phyloP scores from a whole-genome alignment of 2,888 invertebrate genomes.

The Temnothorax unifasciatus region DNA sequence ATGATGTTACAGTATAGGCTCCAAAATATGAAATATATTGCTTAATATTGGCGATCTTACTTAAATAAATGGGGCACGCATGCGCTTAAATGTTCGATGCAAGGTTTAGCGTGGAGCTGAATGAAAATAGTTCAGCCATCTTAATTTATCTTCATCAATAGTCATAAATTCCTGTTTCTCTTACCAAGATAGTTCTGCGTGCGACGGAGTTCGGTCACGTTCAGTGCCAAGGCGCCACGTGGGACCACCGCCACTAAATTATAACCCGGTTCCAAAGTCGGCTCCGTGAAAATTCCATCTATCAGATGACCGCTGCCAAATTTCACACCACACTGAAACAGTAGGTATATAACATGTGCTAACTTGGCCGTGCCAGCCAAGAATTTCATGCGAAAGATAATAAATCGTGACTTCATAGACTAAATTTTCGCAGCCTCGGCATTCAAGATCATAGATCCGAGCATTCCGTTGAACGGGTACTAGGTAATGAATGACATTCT shows the following conservation, averaged over 20 bases:
- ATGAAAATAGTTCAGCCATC: constrained; percentile 1
- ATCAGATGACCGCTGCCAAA: constrained; percentile 89
- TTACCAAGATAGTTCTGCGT: constrained; percentile 95
- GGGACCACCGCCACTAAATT: constrained; percentile 94
- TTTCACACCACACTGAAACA: constrained; percentile 65
- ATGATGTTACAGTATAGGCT: background rate
- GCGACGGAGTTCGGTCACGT: constrained; percentile 93
- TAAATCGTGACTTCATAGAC: constrained; percentile 23
- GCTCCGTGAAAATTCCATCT: constrained; percentile 94
- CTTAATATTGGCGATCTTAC: background rate
- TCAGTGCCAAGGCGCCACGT: constrained; percentile 94
- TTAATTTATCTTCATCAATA: constrained; percentile 13
- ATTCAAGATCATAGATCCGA: background rate
- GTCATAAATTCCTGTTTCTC: constrained; percentile 7
- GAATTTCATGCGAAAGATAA: background rate
- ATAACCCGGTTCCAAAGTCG: constrained; percentile 93
- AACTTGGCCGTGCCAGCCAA: background rate
- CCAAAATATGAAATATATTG: background rate
- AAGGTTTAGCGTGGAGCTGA: background rate
- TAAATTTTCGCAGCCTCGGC: background rate
- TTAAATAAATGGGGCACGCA: background rate
- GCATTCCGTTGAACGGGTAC: background rate
- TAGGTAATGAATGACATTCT: background rate
- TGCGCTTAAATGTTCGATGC: background rate
- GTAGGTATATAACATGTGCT: background rate